phyloP scores from a whole-genome alignment of 2,888 invertebrate species.

The Leptopilina syphax region DNA sequence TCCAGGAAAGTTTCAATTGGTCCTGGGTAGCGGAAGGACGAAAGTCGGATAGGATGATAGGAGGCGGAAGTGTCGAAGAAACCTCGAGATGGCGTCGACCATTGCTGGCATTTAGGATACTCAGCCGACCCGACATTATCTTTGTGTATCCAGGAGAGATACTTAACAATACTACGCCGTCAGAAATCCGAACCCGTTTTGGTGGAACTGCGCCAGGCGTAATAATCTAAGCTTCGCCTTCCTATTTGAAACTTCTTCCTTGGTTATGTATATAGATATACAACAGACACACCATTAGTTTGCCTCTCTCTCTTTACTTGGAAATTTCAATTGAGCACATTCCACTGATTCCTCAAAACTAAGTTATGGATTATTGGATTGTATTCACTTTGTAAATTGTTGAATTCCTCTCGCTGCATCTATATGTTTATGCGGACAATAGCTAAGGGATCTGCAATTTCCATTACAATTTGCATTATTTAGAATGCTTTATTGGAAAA shows the following conservation, averaged over 20 bases:
- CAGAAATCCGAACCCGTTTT: constrained; percentile 41
- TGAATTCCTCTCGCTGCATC: neutral
- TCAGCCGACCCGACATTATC: constrained; percentile 45
- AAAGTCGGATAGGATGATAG: constrained; percentile 6
- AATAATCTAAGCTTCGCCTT: constrained; percentile 41
- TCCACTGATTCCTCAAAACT: constrained; percentile 33
- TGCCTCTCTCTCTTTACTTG: neutral
- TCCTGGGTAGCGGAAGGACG: constrained; percentile 6
- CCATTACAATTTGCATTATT: constrained; percentile 15
- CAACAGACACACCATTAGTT: neutral
- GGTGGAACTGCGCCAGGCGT: constrained; percentile 37
- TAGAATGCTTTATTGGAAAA: neutral
- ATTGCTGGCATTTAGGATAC: constrained; percentile 44
- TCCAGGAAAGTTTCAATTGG: constrained; percentile 38
- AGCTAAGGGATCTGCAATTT: constrained; percentile 12
- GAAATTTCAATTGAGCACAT: constrained; percentile 21
- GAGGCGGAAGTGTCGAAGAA: constrained; percentile 38
- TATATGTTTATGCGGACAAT: constrained; percentile 6
- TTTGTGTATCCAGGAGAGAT: constrained; percentile 45
- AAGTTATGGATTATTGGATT: constrained; percentile 22
- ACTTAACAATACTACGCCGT: constrained; percentile 36
- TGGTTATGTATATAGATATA: neutral
- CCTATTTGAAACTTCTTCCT: constrained; percentile 29
- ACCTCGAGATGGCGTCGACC: constrained; percentile 35
- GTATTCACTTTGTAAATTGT: constrained; percentile 13